Percentiles rank a stretch among this genome's conserved stretches.
These are phyloP conservation scores for Cecidostiba fungosa DNA, from an alignment of 2,888 invertebrate species.

Conservation along the genomic window DNA sequence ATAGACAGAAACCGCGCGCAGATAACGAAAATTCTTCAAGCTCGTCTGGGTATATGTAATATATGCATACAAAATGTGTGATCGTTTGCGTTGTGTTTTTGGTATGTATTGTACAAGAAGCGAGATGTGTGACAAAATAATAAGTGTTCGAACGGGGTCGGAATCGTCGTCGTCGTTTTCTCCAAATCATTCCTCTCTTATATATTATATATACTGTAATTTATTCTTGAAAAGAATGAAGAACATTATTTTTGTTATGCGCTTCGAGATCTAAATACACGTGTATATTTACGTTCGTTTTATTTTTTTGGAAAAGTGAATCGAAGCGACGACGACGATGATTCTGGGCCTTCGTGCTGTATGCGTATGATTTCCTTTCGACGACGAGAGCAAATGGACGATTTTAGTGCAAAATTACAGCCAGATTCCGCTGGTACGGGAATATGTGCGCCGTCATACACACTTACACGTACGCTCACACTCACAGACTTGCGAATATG, in stretches of 20 bases:
- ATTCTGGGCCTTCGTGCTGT: neutral
- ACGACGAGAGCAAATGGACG: conserved; percentile 26
- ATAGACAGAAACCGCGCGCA: neutral
- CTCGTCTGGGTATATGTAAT: conserved; percentile 58
- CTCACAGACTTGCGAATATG: neutral
- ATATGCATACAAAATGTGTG: neutral
- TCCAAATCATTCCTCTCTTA: neutral
- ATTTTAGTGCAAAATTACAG: conserved; percentile 52
- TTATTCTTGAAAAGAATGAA: conserved; percentile 10
- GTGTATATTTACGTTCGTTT: neutral
- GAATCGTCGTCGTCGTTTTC: neutral
- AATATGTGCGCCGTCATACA: conserved; percentile 47
- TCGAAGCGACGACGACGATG: neutral
- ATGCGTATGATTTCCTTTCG: neutral
- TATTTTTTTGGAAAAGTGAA: neutral
- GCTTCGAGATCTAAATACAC: neutral
- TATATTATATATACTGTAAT: too few relatives aligned
- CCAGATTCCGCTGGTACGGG: conserved; percentile 60
- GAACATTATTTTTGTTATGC: conserved; percentile 5
- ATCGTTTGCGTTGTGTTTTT: conserved; percentile 1
- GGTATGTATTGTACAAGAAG: neutral
- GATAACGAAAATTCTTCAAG: conserved; percentile 51
- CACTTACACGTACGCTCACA: conserved; percentile 22
- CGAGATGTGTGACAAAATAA: neutral
- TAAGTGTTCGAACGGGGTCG: neutral